Percentiles rank a stretch among this genome's conserved stretches.
Evolutionary conservation across 2,888 invertebrate genomes (phyloP).

Genomic region (Epinotia ramella): DNA sequence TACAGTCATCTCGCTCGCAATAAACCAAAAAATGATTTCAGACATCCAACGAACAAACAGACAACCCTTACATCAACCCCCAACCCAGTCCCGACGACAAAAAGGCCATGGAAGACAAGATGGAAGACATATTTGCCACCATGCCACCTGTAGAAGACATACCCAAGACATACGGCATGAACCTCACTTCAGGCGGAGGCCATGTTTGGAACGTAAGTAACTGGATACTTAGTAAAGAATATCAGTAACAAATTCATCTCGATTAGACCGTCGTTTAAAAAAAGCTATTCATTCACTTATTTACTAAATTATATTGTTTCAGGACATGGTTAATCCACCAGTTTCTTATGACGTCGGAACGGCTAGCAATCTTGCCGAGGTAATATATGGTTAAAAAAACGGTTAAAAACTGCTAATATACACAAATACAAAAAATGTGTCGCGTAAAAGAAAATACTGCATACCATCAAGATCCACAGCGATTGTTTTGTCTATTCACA

Average conservation of each 20-base stretch:
- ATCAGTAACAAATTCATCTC: background rate
- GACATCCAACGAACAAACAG: conserved; percentile 9
- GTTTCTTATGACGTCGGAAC: conserved; percentile 28
- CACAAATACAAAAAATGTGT: too few species aligned
- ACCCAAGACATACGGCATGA: conserved; percentile 54
- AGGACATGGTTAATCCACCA: conserved; percentile 33
- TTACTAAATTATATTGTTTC: background rate
- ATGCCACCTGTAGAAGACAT: conserved; percentile 30
- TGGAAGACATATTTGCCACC: conserved; percentile 22
- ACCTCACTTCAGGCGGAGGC: conserved; percentile 50
- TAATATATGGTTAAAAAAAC: background rate
- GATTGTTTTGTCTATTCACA: too few species aligned
- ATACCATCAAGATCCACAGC: too few species aligned
- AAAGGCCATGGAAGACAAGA: conserved; percentile 24
- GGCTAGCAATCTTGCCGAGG: conserved; percentile 17
- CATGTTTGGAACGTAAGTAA: conserved; percentile 59
- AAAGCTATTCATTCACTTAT: background rate
- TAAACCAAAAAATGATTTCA: background rate
- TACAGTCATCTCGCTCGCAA: too few species aligned
- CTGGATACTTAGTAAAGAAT: background rate
- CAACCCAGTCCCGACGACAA: conserved; percentile 20
- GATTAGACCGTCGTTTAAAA: background rate
- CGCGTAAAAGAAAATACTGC: too few species aligned
- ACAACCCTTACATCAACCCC: conserved; percentile 18
- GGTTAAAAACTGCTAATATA: too few species aligned